Conservation (phyloP, 2,888 invertebrate species). For the Andrena trimmerana region DNA sequence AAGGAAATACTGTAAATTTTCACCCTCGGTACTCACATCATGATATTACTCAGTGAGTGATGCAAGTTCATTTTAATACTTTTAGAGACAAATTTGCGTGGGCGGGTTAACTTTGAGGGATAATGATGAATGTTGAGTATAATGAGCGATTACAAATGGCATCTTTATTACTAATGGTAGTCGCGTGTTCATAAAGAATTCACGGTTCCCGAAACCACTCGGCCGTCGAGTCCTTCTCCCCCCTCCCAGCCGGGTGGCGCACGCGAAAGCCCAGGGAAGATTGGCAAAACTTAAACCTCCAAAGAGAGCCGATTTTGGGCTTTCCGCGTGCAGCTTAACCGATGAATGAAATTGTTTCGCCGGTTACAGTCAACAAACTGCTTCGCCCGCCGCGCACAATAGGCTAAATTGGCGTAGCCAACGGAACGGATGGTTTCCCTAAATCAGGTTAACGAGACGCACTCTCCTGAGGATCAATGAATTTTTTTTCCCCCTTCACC, state of each 20-base stretch:
- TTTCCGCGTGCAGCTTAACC: conserved; percentile 54
- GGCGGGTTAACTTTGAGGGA: too few species aligned
- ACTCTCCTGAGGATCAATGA: conserved; percentile 60
- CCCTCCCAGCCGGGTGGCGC: not conserved
- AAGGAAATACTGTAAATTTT: too few species aligned
- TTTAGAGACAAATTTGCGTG: too few species aligned
- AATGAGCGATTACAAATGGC: too few species aligned
- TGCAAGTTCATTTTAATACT: too few species aligned
- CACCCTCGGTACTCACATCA: too few species aligned
- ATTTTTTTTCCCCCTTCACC: conserved; percentile 44
- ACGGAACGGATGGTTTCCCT: conserved; percentile 61
- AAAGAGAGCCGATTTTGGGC: conserved; percentile 35
- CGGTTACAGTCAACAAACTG: conserved; percentile 59
- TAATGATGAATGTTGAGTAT: too few species aligned
- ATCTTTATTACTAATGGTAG: too few species aligned
- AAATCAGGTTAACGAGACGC: conserved; percentile 74
- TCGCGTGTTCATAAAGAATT: not conserved
- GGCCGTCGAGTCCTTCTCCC: not conserved
- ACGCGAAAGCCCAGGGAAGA: not conserved
- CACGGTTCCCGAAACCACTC: not conserved
- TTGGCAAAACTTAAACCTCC: conserved; percentile 30
- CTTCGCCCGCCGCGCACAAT: conserved; percentile 43
- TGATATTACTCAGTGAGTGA: too few species aligned
- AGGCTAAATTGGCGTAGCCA: conserved; percentile 56
- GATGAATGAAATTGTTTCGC: conserved; percentile 67